Conservation (phyloP, 2,113 vertebrate species). For the Clarias batrachus region DNA sequence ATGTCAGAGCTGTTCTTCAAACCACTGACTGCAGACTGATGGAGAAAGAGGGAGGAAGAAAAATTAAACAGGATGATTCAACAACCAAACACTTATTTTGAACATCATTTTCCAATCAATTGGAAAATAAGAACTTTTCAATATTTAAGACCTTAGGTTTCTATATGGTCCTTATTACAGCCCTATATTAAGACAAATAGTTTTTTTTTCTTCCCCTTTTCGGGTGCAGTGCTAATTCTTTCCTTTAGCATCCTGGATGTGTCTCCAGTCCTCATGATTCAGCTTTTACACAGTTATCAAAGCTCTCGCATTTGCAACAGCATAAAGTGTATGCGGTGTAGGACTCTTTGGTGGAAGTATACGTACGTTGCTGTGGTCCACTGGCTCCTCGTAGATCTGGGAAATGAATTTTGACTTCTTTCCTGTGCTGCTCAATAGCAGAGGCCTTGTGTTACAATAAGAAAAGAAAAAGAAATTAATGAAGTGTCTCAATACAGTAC, state of each 20-base stretch:
- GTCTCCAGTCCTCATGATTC: background rate
- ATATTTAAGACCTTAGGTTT: background rate
- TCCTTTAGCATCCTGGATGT: background rate
- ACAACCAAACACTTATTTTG: background rate
- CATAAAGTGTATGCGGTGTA: background rate
- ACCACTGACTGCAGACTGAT: slow-evolving; percentile 64
- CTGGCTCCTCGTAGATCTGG: slow-evolving; percentile 84
- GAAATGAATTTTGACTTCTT: slow-evolving; percentile 90
- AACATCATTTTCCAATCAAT: background rate
- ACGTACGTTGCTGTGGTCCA: slow-evolving; percentile 75
- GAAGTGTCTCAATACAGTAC: background rate
- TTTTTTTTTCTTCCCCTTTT: background rate
- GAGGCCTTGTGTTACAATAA: slow-evolving; percentile 71
- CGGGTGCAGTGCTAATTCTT: background rate
- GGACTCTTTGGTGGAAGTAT: background rate
- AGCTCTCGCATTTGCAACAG: background rate
- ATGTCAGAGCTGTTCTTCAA: slow-evolving; percentile 79
- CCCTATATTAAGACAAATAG: background rate
- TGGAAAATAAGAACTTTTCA: background rate
- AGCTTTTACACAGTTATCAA: background rate
- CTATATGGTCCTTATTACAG: background rate
- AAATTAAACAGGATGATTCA: background rate
- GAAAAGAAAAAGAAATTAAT: background rate
- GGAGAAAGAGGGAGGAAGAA: background rate
- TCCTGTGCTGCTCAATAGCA: slow-evolving; percentile 87